Percentiles rank a stretch among this genome's conserved stretches.
Evolutionary conservation across 2,797 vertebrate species (phyloP).

Genomic region (Zenarchopterus dispar): DNA sequence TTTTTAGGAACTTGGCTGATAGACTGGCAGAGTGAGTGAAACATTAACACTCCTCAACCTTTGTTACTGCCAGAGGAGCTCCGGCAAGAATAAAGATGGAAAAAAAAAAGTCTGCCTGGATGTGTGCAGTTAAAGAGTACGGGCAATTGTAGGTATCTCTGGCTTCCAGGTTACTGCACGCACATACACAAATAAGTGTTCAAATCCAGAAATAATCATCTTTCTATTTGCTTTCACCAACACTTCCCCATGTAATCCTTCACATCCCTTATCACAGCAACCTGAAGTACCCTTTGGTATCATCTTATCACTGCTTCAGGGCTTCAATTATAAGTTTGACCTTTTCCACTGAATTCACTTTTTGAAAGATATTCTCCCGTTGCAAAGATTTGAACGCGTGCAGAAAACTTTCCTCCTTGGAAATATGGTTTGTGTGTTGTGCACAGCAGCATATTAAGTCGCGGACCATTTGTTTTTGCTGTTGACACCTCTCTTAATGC

Average conservation of each 20-base stretch:
- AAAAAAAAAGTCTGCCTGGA: conserved; percentile 10
- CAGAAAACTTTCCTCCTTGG: conserved; percentile 59
- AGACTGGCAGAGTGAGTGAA: conserved; percentile 52
- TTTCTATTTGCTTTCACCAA: conserved; percentile 22
- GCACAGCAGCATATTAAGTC: conserved; percentile 60
- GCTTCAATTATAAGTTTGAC: conserved; percentile 48
- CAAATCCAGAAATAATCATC: conserved; percentile 28
- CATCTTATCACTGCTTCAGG: conserved; percentile 38
- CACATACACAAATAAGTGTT: conserved; percentile 5
- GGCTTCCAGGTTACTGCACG: not conserved
- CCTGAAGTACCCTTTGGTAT: conserved; percentile 26
- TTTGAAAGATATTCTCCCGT: conserved; percentile 25
- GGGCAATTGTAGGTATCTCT: not conserved
- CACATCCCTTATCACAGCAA: conserved; percentile 24
- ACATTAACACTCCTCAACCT: conserved; percentile 69
- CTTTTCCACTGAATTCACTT: conserved; percentile 27
- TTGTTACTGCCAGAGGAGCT: conserved; percentile 54
- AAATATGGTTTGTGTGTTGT: conserved; percentile 47
- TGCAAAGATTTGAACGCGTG: conserved; percentile 44
- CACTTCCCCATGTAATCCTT: not conserved
- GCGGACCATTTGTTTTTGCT: conserved; percentile 69
- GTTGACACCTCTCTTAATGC: conserved; percentile 75
- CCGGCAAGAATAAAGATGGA: conserved; percentile 36
- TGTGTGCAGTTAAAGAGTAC: too few species aligned
- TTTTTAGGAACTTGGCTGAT: conserved; percentile 66